A percentile compares a stretch with the other conserved stretches of the same genome.
These are phyloP conservation scores for Galerucella calmariensis DNA, from an alignment of 2,888 invertebrate species.

Conservation along the genomic window DNA sequence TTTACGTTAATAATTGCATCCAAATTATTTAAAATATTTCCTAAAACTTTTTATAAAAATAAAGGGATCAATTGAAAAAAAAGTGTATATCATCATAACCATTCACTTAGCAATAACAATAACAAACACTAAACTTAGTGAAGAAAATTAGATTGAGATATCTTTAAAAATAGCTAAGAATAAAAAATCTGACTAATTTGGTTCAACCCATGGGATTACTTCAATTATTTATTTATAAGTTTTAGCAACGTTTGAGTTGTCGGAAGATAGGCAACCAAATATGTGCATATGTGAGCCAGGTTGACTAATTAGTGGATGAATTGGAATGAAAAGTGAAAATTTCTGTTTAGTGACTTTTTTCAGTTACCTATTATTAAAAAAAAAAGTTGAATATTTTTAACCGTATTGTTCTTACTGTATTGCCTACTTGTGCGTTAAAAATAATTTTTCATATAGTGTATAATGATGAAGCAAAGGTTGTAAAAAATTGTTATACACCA, in stretches of 20 bases:
- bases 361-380: slow-evolving; percentile 12
- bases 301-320: slow-evolving; percentile 6
- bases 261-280: background rate
- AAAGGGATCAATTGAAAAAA: background rate
- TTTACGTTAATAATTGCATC: background rate
- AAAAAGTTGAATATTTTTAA: slow-evolving; percentile 34
- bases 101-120: background rate
- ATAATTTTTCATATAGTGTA: slow-evolving; percentile 36
- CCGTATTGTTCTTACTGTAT: slow-evolving; percentile 42
- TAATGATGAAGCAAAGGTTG: slow-evolving; percentile 37
- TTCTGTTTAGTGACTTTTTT: slow-evolving; percentile 26
- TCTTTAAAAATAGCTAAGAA: background rate
- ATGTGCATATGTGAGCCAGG: background rate
- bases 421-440: slow-evolving; percentile 50
- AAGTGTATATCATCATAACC: background rate
- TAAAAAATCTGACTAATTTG: background rate
- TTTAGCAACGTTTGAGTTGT: background rate
- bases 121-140: background rate
- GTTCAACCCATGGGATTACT: background rate
- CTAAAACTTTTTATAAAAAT: slow-evolving; percentile 1
- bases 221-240: too few relatives aligned
- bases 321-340: slow-evolving; percentile 8
- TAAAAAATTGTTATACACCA: slow-evolving; percentile 40
- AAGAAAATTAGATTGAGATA: background rate
- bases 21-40: background rate